Percentiles rank a stretch among this genome's conserved stretches.
Evolutionary conservation across 2,797 vertebrate species (phyloP).

Genomic region (Gymnocypris eckloni): DNA sequence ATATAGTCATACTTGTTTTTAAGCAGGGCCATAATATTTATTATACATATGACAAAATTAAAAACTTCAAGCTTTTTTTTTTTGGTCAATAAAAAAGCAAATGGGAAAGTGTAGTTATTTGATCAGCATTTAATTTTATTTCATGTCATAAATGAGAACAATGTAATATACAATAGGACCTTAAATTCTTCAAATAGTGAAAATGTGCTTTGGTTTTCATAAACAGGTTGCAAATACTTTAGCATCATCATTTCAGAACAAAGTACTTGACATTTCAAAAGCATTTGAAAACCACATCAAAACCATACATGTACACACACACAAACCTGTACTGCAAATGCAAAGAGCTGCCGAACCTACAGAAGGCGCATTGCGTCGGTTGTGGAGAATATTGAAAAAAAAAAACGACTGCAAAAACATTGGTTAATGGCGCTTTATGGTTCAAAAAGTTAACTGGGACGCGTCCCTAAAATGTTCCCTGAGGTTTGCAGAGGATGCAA

Average conservation of each 20-base stretch:
- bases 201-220: slow-evolving; percentile 64
- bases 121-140: slow-evolving; percentile 57
- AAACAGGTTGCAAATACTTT: slow-evolving; percentile 48
- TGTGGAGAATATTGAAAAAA: slow-evolving; percentile 69
- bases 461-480: slow-evolving; percentile 54
- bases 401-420: slow-evolving; percentile 54
- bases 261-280: slow-evolving; percentile 49
- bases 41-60: too few relatives aligned
- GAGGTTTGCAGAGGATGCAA: slow-evolving; percentile 58
- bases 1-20: too few relatives aligned
- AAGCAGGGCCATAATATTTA: too few relatives aligned
- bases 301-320: slow-evolving; percentile 73
- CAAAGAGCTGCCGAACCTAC: slow-evolving; percentile 86
- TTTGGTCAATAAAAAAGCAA: background rate
- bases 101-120: background rate
- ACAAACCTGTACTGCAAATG: slow-evolving; percentile 82
- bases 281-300: slow-evolving; percentile 55
- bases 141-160: slow-evolving; percentile 56
- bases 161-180: slow-evolving; percentile 53
- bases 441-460: slow-evolving; percentile 41
- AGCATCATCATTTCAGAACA: slow-evolving; percentile 38
- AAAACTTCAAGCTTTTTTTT: background rate
- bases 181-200: slow-evolving; percentile 52
- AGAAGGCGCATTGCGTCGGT: slow-evolving; percentile 82
- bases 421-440: slow-evolving; percentile 54